phyloP scores from a whole-genome alignment of 2,888 invertebrate species.

The Pheosia tremula region DNA sequence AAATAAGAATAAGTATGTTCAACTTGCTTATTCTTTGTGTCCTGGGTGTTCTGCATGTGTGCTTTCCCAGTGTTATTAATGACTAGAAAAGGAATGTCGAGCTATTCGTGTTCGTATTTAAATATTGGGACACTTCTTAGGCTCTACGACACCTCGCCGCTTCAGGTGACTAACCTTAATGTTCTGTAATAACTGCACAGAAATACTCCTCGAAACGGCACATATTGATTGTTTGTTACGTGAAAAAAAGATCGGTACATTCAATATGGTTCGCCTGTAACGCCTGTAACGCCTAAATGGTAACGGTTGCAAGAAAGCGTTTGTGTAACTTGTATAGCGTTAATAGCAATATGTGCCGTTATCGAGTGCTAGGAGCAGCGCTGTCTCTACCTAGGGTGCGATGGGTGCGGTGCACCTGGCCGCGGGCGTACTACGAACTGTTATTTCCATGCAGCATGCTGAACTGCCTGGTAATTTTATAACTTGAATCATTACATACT shows the following conservation, averaged over 20 bases:
- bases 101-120: constrained; percentile 19
- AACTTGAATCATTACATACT: too few species aligned
- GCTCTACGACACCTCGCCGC: constrained; percentile 27
- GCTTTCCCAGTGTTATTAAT: constrained; percentile 34
- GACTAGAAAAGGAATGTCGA: constrained; percentile 21
- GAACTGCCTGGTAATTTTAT: too few species aligned
- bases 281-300: too few species aligned
- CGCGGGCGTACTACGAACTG: too few species aligned
- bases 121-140: constrained; percentile 17
- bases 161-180: constrained; percentile 59
- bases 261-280: neutral
- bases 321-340: constrained; percentile 1
- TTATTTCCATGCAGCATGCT: too few species aligned
- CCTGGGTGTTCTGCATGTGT: constrained; percentile 50
- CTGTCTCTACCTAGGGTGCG: too few species aligned
- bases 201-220: constrained; percentile 42
- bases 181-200: constrained; percentile 58
- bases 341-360: constrained; percentile 27
- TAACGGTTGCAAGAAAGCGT: neutral
- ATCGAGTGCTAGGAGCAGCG: constrained; percentile 21
- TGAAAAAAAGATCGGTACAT: neutral
- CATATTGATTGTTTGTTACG: constrained; percentile 39
- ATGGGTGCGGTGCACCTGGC: too few species aligned
- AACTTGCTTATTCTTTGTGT: constrained; percentile 6
- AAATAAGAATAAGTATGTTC: neutral